A percentile compares a stretch with the other conserved stretches of the same genome.
phyloP scores from a whole-genome alignment of 2,888 invertebrate genomes.

The Ophioninae sp. region DNA sequence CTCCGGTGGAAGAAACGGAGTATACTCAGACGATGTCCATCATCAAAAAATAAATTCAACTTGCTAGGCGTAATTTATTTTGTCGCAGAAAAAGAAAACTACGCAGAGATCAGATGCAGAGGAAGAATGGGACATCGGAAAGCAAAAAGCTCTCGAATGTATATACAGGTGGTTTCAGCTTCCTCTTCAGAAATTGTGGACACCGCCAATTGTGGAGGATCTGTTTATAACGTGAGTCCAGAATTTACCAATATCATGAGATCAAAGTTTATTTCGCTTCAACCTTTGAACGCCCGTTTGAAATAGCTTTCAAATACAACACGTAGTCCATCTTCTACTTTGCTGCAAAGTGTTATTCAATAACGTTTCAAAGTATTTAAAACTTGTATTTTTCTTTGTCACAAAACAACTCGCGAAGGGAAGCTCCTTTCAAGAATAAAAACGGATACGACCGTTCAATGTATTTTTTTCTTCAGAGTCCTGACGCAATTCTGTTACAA shows the following conservation, averaged over 20 bases:
- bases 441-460: too few species aligned
- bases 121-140: slow-evolving; percentile 87
- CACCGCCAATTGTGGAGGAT: slow-evolving; percentile 91
- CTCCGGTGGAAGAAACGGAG: not conserved
- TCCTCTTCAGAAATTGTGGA: slow-evolving; percentile 89
- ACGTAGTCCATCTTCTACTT: not conserved
- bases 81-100: slow-evolving; percentile 73
- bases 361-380: too few species aligned
- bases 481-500: slow-evolving; percentile 90
- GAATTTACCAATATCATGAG: slow-evolving; percentile 1
- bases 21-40: not conserved
- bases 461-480: slow-evolving; percentile 82
- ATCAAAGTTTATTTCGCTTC: not conserved
- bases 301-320: not conserved
- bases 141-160: slow-evolving; percentile 85
- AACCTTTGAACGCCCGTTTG: not conserved
- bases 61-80: not conserved
- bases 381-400: too few species aligned
- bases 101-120: slow-evolving; percentile 80
- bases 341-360: too few species aligned
- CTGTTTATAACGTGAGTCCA: slow-evolving; percentile 89
- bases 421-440: not conserved
- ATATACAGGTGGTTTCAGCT: slow-evolving; percentile 87
- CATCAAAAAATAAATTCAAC: not conserved
- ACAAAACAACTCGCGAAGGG: too few species aligned